Base-by-base conservation (phyloP, 2,888 invertebrate species). In the Dasypogon diadema region DNA sequence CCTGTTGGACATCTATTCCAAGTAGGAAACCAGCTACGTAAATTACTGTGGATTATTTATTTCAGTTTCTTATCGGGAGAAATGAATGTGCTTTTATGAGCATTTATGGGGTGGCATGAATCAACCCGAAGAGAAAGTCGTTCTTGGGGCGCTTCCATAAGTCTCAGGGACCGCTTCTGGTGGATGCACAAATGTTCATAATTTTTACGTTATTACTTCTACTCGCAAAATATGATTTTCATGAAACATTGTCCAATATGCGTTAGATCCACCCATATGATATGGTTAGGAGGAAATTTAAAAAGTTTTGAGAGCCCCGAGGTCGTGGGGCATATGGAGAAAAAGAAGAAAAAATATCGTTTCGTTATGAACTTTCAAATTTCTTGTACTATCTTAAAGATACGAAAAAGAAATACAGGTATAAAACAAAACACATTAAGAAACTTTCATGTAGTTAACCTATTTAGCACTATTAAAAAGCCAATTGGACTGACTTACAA, bases 81-180 rank as follows among this genome's bases (percentile, higher is more conserved):
- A 21, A 54, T 70, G 54, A 70, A 70, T 70, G 51, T 54, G 26
- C 70, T 30, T 22, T 70, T 70, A 70, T 70, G 54, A 70, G 70
- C 70, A 70, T 70, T 70, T 70, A 70, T 54, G 70, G 51, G 22
- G 10, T 21, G n/a, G 70, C 70, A 70, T 70, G 70, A 70, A 70
- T 70, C 70, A 54, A 24, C 16, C 3, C 10, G 22, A n/a, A n/a
- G 22, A 21, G 21, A 51, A 70, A 42, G n/a, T 30, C 54, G 51
- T n/a, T 54, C 70, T 54, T 46, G 70, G n/a, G 70, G 70, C 70
- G 34, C 18, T 37, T 24, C 42, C 30, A 54, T 54, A 54, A 70
- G 54, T 54, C 30, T 26, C 54, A 16, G 12, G 34, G 34, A 54
- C 34, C 34, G 51, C 10, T 22, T 70, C n/a, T 34, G 8, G 54